Conservation (phyloP, 2,797 vertebrate genomes). For the Synaphobranchus kaupii region DNA sequence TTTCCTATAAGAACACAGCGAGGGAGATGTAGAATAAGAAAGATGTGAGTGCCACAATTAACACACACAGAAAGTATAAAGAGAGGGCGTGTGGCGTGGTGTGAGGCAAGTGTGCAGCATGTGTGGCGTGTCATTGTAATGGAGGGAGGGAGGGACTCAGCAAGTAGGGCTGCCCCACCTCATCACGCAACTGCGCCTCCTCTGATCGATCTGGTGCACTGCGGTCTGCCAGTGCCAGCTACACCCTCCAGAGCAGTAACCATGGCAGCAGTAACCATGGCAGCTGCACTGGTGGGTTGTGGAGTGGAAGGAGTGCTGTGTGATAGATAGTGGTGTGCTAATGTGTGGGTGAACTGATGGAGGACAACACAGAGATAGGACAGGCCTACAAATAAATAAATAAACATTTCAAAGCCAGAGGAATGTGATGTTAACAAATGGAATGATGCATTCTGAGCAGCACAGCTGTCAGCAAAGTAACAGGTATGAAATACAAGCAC, state of each 20-base stretch:
- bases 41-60: neutral
- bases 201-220: neutral
- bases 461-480: neutral
- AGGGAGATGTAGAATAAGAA: neutral
- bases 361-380: neutral
- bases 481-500: neutral
- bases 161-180: neutral
- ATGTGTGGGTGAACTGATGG: neutral
- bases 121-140: neutral
- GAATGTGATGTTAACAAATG: neutral
- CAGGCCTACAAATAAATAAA: neutral
- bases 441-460: neutral
- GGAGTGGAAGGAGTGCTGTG: neutral
- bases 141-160: neutral
- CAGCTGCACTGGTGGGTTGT: neutral
- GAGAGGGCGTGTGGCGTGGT: no score
- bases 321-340: neutral
- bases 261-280: neutral
- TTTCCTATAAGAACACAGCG: neutral
- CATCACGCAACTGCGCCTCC: neutral
- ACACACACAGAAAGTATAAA: no score
- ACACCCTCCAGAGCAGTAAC: neutral
- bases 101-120: neutral
- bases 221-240: neutral
- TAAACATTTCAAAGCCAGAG: neutral